Percentiles rank a stretch among this genome's conserved stretches.
phyloP scores from a whole-genome alignment of 2,113 vertebrate genomes.

The Pelusios castaneus region DNA sequence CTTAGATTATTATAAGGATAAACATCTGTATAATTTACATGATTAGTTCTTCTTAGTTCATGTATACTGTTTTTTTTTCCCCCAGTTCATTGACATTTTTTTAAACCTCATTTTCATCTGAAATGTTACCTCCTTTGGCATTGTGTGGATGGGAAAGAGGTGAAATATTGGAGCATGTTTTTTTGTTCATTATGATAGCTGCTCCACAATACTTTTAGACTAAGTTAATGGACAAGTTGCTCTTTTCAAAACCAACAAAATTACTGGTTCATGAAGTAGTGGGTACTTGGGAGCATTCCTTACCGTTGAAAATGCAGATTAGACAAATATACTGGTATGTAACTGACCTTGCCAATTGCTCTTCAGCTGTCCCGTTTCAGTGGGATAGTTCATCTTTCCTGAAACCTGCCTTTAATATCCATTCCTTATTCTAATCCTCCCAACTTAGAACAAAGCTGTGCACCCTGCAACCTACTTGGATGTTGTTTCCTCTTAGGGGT shows the following conservation, averaged over 20 bases:
- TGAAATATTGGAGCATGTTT: not conserved
- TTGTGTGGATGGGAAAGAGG: not conserved
- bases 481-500: constrained; percentile 11
- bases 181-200: not conserved
- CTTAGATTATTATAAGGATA: not conserved
- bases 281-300: not conserved
- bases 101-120: not conserved
- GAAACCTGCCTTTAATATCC: not conserved
- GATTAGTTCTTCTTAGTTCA: constrained; percentile 21
- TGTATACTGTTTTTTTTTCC: not conserved
- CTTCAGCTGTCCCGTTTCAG: not conserved
- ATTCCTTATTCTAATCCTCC: not conserved
- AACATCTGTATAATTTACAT: not conserved
- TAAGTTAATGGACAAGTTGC: not conserved
- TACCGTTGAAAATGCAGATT: not conserved
- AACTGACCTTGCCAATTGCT: not conserved
- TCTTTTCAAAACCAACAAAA: constrained; percentile 14
- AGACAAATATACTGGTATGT: not conserved
- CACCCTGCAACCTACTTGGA: not conserved
- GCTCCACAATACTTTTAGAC: not conserved
- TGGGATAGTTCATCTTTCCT: not conserved
- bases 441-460: not conserved
- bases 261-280: not conserved
- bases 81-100: too few relatives aligned
- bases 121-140: not conserved